Percentiles rank a stretch among this genome's conserved stretches.
phyloP scores from a whole-genome alignment of 2,888 invertebrate genomes.

The Caenorhabditis sp. region DNA sequence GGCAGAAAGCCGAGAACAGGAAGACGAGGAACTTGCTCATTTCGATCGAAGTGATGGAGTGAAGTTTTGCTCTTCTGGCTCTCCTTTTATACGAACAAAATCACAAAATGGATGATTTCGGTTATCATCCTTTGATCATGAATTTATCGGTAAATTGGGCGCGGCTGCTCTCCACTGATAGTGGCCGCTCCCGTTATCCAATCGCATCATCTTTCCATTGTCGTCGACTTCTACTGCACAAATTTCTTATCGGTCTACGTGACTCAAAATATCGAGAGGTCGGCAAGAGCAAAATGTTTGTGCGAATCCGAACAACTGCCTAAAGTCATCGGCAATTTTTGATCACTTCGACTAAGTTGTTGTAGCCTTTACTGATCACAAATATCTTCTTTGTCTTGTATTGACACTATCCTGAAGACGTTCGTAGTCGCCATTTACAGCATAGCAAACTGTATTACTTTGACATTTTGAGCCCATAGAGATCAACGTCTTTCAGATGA shows the following conservation, averaged over 20 bases:
- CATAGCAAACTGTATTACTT: no score
- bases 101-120: neutral
- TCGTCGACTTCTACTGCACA: neutral
- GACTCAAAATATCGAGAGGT: no score
- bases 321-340: no score
- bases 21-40: constrained; percentile 2
- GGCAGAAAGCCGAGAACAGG: neutral
- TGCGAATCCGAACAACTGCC: no score
- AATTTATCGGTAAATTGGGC: neutral
- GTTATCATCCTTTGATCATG: neutral
- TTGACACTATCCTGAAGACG: no score
- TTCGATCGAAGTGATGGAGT: neutral
- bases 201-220: constrained; percentile 1
- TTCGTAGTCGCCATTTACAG: no score
- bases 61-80: neutral
- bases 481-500: no score
- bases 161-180: neutral
- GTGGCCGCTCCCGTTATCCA: neutral
- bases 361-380: no score
- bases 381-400: no score
- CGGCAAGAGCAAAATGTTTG: no score
- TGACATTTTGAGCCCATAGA: no score
- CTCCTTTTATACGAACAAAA: constrained; percentile 7
- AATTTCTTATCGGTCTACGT: neutral
- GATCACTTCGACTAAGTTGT: no score